Evolutionary conservation across 1,140 invertebrate genomes (phyloP), one percentile per base, ranked within the genome.

Genomic region (Globodera ellingtonae): DNA sequence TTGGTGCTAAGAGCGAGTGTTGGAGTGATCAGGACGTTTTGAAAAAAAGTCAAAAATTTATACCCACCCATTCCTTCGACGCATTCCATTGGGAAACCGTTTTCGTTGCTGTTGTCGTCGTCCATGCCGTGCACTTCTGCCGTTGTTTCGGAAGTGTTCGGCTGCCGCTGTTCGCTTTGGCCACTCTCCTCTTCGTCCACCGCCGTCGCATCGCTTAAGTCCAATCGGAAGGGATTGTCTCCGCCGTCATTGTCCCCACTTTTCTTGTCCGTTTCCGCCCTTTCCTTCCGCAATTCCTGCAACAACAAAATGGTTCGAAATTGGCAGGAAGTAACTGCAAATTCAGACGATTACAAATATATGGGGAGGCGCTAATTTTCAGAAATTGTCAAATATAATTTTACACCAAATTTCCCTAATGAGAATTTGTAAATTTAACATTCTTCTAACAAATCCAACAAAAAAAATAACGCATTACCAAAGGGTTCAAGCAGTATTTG

Each of bases 61-160:
- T 47, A 79, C 35, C n/a, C 8, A 46, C n/a, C 35, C 9, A 46
- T 47, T 18, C 44, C 62, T 24, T 81, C 10, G 47, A 47, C 72
- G 7, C 24, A 82, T 65, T 66, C 56, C n/a, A 50, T 82, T 9
- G 18, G 66, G 9, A 59, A 80, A 77, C 52, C 67, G 79, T 69
- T 59, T 18, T 18, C 80, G 82, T 10, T 80, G 78, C 35, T n/a
- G 18, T 18, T 13, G 56, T 21, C 56, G n/a, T 65, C 66, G 59
- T 80, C 80, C 50, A 80, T 82, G 6, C 80, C 82, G 6, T 59
- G 48, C 18, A 79, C n/a, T 47, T 82, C 79, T 18, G 80, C 78
- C 62, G 9, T 46, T 81, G 56, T 6, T 13, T 18, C 21, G 9
- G 7, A 3, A 9, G 46, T 77, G 44, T 77, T 78, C 15, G 5